Base-by-base conservation (phyloP, 1,140 invertebrate genomes). In the Maniola jurtina region DNA sequence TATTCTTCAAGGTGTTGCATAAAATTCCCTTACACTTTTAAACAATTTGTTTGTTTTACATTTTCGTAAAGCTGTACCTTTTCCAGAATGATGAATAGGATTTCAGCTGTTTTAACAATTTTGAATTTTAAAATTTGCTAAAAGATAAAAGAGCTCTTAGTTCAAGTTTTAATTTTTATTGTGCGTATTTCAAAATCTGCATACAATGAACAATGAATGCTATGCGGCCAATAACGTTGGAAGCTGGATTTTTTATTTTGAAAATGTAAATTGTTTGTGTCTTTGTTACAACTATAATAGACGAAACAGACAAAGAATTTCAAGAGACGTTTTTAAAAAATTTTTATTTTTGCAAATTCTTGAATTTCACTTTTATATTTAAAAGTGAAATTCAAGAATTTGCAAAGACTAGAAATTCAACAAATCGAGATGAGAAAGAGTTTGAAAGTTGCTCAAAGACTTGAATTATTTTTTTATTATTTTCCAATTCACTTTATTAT, bases 191-290 rank as follows among this genome's bases (percentile, higher is more conserved):
- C 58, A 52, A 57, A 72, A 73, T 73, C 64, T 73, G 71, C 71
- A 73, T 73, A 73, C 71, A 73, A 73, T 73, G 71, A 68, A 72
- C 71, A 72, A 72, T 72, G 66, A 72, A 72, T 72, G 66, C 66
- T 63, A 25, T 61, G 56, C 54, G 14, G 42, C 61, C 66, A 68
- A 64, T 68, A 68, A 68, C 61, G 66, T 59, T 68, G 56, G 56
- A 68, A 60, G 55, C 45, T 58, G 52, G 35, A 10, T 68, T 58
- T 64, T 68, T 63, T 60, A 52, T 64, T 64, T 60, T 52, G 55
- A 62, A 68, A 60, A 68, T 68, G 57, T 68, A 68, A 64, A 68
- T 68, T 64, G 55, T 68, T 64, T 68, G 61, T 68, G 65, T 68
- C 66, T 58, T 68, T 68, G 66, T 68, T 68, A 64, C 61, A 10